Percentiles rank a stretch among this genome's conserved stretches.
Conservation (phyloP, 2,797 vertebrate species). For the Propithecus perrieri region DNA sequence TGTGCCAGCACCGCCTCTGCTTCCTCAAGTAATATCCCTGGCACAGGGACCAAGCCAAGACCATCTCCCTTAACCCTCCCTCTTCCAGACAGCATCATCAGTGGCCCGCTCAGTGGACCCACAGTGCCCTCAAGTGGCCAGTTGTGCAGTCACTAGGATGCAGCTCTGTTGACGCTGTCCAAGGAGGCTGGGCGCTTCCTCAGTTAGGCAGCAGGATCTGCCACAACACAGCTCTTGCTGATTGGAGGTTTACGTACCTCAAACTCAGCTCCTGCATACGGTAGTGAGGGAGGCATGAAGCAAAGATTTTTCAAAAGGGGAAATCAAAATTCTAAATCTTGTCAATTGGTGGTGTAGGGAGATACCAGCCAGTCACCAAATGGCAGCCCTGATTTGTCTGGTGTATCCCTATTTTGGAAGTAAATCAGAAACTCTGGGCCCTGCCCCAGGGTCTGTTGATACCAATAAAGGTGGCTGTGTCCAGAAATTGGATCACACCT, state of each 20-base stretch:
- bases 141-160: too few relatives aligned
- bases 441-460: too few relatives aligned
- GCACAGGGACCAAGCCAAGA: neutral
- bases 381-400: too few relatives aligned
- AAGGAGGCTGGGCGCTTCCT: neutral
- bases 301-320: neutral
- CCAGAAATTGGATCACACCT: too few relatives aligned
- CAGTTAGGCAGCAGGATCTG: accelerated
- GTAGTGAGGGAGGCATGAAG: neutral
- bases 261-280: neutral
- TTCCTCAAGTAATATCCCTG: neutral
- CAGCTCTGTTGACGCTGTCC: accelerated
- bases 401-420: too few relatives aligned
- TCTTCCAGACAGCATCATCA: accelerated
- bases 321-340: neutral
- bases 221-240: neutral
- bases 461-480: too few relatives aligned
- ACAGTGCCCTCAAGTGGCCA: conserved; percentile 11
- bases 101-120: accelerated
- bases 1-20: neutral
- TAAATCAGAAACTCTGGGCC: too few relatives aligned
- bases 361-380: neutral
- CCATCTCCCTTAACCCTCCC: neutral
- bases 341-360: neutral
- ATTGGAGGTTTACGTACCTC: neutral